Evolutionary conservation across 2,797 vertebrate genomes (phyloP), one percentile per base, ranked within the genome.

Genomic region (Coregonus sp.): DNA sequence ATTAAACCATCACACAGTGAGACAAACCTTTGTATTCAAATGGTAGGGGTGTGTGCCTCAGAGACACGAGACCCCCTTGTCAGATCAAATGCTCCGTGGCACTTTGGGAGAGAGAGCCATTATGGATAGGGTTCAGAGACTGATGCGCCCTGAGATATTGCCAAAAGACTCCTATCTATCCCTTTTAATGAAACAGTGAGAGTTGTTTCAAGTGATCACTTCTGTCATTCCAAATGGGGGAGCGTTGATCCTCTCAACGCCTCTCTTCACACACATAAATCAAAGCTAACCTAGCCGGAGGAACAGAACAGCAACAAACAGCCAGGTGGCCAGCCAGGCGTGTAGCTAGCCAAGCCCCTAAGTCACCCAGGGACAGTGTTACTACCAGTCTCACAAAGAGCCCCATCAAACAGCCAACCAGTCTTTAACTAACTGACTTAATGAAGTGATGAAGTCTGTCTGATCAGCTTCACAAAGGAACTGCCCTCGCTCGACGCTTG

Each of bases 121-220:
- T 90, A 91, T 88, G 86, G 87, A 92, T 89, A 83, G 86, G 85
- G 89, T 91, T 92, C 87, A 86, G 88, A 93, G 90, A 89, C 89
- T 91, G 91, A 92, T 92, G 87, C 80, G 70, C 83, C 86, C 86
- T 85, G 86, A 88, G 90, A 93, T 91, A 88, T 91, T 87, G 84
- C 87, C 89, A 87, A 81, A 82, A 91, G 80, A 89, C 88, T 82
- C 77, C 84, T 85, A 86, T 93, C 87, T 47, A 9, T 81, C 61
- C 31, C 82, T 76, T 89, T 89, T 92, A 91, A 93, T 89, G 82
- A 87, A 90, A 83, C 75, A 70, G 78, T 73, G 87, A 88, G 87
- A 81, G 84, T 91, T 92, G 90, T 89, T 93, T 89, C 82, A 84
- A 90, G 89, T 84, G 85, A 92, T 92, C 90, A 83, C 78, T 83